These are phyloP conservation scores for Drosophila quinaria DNA, from an alignment of 2,888 invertebrate species.

Conservation along the genomic window DNA sequence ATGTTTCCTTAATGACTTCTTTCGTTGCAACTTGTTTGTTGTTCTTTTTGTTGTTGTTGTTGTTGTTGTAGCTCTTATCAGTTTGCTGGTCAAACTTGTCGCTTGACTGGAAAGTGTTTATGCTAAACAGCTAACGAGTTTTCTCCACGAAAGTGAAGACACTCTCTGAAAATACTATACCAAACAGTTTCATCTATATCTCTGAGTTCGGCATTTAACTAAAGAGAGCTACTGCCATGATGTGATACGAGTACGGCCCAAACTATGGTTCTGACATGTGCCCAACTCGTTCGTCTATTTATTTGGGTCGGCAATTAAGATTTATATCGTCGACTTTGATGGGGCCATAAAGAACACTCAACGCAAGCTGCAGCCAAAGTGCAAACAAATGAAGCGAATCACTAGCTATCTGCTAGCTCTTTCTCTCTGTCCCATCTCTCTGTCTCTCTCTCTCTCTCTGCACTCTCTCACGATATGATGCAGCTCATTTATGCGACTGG, in stretches of 20 bases:
- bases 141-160: constrained; percentile 59
- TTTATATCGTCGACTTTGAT: constrained; percentile 80
- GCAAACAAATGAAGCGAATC: constrained; percentile 61
- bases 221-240: constrained; percentile 29
- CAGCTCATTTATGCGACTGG: constrained; percentile 66
- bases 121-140: constrained; percentile 81
- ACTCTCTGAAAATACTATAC: constrained; percentile 10
- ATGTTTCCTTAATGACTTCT: constrained; percentile 84
- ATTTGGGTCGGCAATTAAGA: constrained; percentile 84
- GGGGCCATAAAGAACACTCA: constrained; percentile 75
- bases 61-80: constrained; percentile 67
- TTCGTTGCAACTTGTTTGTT: constrained; percentile 66
- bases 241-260: constrained; percentile 22
- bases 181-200: constrained; percentile 35
- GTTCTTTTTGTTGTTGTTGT: constrained; percentile 28
- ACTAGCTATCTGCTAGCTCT: constrained; percentile 11
- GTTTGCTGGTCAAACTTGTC: constrained; percentile 77
- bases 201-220: constrained; percentile 10
- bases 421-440: not conserved
- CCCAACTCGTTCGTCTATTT: constrained; percentile 68
- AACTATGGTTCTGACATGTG: constrained; percentile 46
- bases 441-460: constrained; percentile 10
- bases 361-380: constrained; percentile 58
- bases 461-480: constrained; percentile 22
- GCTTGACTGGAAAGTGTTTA: constrained; percentile 77